Evolutionary conservation across 2,888 invertebrate genomes (phyloP).

Genomic region (Craniophora ligustri): DNA sequence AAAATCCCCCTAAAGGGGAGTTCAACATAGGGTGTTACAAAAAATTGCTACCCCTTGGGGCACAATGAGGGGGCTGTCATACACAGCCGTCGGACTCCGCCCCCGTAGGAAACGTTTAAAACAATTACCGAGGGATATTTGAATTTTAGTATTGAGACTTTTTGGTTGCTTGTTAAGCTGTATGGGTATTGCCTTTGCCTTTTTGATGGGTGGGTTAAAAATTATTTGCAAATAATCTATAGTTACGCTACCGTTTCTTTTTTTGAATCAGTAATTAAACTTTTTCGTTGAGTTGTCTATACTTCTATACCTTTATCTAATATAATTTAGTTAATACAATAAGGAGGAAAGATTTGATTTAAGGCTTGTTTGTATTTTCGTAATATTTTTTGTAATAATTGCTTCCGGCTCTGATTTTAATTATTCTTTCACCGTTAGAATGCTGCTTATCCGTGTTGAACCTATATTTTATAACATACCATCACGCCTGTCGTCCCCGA

Average conservation of each 20-base stretch:
- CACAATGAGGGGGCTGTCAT: constrained; percentile 72
- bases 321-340: no score
- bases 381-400: no score
- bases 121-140: constrained; percentile 75
- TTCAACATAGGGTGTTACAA: constrained; percentile 76
- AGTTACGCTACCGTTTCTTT: not conserved
- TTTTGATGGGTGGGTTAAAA: constrained; percentile 25
- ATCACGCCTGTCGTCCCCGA: no score
- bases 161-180: constrained; percentile 37
- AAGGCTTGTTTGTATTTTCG: no score
- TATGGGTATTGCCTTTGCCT: constrained; percentile 29
- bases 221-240: not conserved
- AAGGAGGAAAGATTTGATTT: no score
- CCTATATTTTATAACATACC: no score
- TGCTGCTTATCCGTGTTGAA: no score
- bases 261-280: no score
- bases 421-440: no score
- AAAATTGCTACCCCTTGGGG: constrained; percentile 78
- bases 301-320: no score
- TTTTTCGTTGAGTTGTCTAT: not conserved
- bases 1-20: constrained; percentile 46
- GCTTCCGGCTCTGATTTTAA: no score
- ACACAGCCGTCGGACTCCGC: constrained; percentile 67
- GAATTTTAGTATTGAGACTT: constrained; percentile 62
- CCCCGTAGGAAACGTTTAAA: constrained; percentile 68